Conservation (phyloP, 2,113 vertebrate species). For the Eulemur rufifrons region DNA sequence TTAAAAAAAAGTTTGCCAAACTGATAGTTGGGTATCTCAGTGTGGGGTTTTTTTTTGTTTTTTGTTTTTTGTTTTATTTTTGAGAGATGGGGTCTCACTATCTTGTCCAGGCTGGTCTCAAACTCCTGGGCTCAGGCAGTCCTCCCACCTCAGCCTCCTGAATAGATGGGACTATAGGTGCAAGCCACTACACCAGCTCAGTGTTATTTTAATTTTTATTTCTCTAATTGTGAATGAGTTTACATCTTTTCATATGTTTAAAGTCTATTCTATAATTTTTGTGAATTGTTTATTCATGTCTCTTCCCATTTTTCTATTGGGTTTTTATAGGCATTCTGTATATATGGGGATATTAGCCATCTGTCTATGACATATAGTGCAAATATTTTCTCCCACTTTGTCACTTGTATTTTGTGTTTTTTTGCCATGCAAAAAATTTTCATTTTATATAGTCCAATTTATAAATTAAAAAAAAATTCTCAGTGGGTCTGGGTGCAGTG, state of each 20-base stretch:
- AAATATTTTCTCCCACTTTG: background rate
- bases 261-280: background rate
- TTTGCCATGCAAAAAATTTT: background rate
- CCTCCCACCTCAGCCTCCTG: no score
- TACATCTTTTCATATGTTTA: background rate
- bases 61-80: no score
- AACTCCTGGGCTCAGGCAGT: no score
- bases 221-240: background rate
- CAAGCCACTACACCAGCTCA: no score
- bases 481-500: background rate
- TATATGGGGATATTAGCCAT: background rate
- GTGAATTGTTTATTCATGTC: background rate
- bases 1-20: background rate
- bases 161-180: no score
- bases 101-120: no score
- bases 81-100: no score
- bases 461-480: background rate
- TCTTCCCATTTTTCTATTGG: background rate
- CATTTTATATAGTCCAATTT: background rate
- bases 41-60: no score
- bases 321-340: background rate
- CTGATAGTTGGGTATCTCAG: background rate
- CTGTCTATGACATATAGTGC: background rate
- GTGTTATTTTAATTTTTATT: background rate
- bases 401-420: background rate